Evolutionary conservation across 1,140 invertebrate species (phyloP).

Genomic region (Hestina assimilis): DNA sequence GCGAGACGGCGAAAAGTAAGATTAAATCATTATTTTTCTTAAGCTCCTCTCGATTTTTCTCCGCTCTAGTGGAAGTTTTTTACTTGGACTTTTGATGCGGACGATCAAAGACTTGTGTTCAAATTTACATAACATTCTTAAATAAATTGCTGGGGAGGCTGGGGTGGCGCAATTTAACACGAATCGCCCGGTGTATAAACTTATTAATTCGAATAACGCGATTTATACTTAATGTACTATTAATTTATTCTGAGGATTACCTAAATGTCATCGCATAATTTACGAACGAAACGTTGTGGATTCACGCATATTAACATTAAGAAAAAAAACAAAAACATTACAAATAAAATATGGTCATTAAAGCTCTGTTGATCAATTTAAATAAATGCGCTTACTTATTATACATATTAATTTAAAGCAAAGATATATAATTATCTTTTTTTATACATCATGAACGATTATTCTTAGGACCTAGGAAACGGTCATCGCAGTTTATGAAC

Average conservation of each 20-base stretch:
- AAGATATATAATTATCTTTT: background rate
- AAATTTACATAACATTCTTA: slow-evolving; percentile 79
- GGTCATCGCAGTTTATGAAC: no score
- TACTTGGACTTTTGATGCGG: slow-evolving; percentile 74
- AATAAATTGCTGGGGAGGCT: slow-evolving; percentile 70
- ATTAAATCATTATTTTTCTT: slow-evolving; percentile 79
- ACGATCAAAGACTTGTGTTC: slow-evolving; percentile 77
- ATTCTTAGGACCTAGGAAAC: no score
- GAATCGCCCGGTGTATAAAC: slow-evolving; percentile 54
- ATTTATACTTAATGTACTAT: slow-evolving; percentile 65
- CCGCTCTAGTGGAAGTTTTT: slow-evolving; percentile 69
- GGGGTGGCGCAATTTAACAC: slow-evolving; percentile 53
- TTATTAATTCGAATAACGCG: slow-evolving; percentile 65
- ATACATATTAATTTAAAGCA: background rate
- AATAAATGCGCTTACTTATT: no score
- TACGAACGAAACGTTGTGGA: slow-evolving; percentile 23
- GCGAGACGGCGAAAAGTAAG: slow-evolving; percentile 73
- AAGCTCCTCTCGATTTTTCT: slow-evolving; percentile 74
- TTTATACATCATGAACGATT: no score
- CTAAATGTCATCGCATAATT: slow-evolving; percentile 40
- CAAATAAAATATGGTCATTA: background rate
- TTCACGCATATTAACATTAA: background rate
- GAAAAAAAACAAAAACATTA: background rate
- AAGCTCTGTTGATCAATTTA: background rate
- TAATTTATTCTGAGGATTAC: slow-evolving; percentile 67